Percentiles rank a stretch among this genome's conserved stretches.
Conservation (phyloP, 2,113 vertebrate genomes). For the Mellivora capensis region DNA sequence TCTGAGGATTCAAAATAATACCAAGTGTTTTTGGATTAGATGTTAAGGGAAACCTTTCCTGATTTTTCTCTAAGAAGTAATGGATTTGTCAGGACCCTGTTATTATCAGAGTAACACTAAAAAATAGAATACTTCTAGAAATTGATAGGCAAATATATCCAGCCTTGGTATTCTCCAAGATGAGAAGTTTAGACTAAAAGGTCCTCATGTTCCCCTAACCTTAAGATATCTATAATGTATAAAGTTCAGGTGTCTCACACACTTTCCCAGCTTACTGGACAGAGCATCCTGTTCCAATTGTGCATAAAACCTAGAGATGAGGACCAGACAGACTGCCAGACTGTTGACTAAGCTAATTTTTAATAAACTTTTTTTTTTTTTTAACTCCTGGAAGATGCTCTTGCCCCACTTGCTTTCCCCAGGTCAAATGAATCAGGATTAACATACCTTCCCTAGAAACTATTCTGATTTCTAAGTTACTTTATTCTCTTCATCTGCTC, state of each 20-base stretch:
- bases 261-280: neutral
- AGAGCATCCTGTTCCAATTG: neutral
- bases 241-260: neutral
- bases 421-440: constrained; percentile 14
- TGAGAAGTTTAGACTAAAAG: neutral
- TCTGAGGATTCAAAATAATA: neutral
- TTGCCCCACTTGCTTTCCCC: neutral
- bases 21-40: neutral
- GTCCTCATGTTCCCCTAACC: neutral
- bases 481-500: constrained; percentile 59
- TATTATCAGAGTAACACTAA: neutral
- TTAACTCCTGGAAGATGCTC: constrained; percentile 25
- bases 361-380: neutral
- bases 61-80: neutral
- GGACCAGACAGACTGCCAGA: neutral
- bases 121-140: neutral
- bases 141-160: neutral
- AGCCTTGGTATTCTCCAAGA: neutral
- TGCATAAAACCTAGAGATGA: neutral
- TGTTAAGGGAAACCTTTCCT: neutral
- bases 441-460: constrained; percentile 58
- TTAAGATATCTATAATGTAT: neutral
- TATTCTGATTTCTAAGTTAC: constrained; percentile 62
- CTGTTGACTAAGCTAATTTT: neutral
- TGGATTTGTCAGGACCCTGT: neutral